phyloP scores from a whole-genome alignment of 1,140 invertebrate genomes.

The Lepidurus couesii region DNA sequence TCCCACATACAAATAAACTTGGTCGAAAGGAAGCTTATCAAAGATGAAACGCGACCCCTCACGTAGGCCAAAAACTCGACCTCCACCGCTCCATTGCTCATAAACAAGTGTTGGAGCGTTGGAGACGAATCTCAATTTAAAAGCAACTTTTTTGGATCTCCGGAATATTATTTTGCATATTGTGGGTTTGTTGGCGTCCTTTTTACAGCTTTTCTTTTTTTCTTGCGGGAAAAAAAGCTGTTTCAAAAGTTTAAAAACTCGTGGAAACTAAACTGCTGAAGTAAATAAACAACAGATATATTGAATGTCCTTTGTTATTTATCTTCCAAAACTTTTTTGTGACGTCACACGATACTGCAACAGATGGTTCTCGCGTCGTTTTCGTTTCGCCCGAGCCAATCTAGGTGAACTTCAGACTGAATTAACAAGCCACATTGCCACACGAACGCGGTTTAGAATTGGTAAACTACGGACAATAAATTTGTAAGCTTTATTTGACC shows the following conservation, averaged over 20 bases:
- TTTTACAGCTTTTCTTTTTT: not conserved
- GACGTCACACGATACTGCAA: not conserved
- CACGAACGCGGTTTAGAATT: too few species aligned
- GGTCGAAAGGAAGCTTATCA: not conserved
- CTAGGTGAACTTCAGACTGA: constrained; percentile 5
- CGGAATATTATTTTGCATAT: not conserved
- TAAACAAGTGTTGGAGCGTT: not conserved
- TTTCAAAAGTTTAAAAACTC: too few species aligned
- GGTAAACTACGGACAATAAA: too few species aligned
- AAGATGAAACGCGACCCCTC: constrained; percentile 21
- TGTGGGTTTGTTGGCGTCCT: not conserved
- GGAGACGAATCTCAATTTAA: constrained; percentile 9
- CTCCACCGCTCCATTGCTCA: not conserved
- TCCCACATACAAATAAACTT: not conserved
- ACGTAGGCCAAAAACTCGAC: constrained; percentile 14
- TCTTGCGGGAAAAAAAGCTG: too few species aligned
- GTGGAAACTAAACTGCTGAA: too few species aligned
- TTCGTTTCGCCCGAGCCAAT: not conserved
- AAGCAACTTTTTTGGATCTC: not conserved
- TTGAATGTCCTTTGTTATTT: not conserved
- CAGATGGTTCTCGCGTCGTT: not conserved
- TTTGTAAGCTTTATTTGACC: not conserved
- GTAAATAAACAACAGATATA: too few species aligned
- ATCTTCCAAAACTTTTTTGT: not conserved
- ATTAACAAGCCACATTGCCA: not conserved